These are phyloP conservation scores for Andrena minutula DNA, from an alignment of 2,888 invertebrate species.

Conservation along the genomic window DNA sequence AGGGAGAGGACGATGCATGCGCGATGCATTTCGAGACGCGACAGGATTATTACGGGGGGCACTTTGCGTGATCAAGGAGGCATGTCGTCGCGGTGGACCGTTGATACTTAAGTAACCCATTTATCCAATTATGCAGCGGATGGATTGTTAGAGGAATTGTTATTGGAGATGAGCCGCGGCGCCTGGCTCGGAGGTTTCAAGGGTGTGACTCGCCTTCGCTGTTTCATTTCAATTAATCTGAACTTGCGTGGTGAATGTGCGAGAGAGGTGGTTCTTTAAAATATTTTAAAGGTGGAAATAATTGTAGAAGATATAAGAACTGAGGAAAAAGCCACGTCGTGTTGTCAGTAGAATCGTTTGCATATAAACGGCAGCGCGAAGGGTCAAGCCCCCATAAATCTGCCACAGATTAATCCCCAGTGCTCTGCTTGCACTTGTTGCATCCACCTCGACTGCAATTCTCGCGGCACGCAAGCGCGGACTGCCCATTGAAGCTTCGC, in stretches of 20 bases:
- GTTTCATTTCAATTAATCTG: too few species aligned
- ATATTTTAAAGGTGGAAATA: too few species aligned
- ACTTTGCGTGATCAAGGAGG: background rate
- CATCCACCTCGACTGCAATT: constrained; percentile 40
- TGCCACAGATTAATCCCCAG: background rate
- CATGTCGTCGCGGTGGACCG: constrained; percentile 10
- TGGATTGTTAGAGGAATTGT: too few species aligned
- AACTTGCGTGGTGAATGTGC: too few species aligned
- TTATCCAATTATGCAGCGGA: constrained; percentile 7
- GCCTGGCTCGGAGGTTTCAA: too few species aligned
- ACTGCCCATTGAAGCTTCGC: background rate
- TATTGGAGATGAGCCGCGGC: too few species aligned
- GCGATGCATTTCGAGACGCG: constrained; percentile 41
- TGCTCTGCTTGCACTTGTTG: constrained; percentile 45
- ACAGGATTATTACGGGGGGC: constrained; percentile 42
- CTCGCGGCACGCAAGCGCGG: constrained; percentile 33
- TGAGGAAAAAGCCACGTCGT: too few species aligned
- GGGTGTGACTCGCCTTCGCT: too few species aligned
- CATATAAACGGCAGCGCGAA: background rate
- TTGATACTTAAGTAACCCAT: constrained; percentile 10
- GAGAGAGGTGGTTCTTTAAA: too few species aligned
- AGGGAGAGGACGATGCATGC: constrained; percentile 7
- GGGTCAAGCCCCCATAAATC: background rate
- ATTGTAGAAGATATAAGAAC: too few species aligned
- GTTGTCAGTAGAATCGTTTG: too few species aligned